phyloP scores from a whole-genome alignment of 2,888 invertebrate species.

The Caenorhabditis sp. region DNA sequence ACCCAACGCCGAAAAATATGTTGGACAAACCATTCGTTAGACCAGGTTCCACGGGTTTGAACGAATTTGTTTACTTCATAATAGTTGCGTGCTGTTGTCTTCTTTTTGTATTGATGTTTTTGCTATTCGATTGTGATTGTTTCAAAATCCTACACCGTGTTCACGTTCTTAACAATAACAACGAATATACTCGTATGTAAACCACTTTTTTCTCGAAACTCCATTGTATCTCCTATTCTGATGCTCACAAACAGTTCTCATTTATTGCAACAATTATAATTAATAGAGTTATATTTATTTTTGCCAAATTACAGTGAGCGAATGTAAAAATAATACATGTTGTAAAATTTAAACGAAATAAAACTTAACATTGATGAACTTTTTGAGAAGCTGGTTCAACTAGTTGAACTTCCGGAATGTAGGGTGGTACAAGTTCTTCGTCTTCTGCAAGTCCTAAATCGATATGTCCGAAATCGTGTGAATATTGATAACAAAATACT shows the following conservation, averaged over 20 bases:
- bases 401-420: conserved; percentile 50
- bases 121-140: too few relatives aligned
- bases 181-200: too few relatives aligned
- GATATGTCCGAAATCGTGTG: conserved; percentile 64
- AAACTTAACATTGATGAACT: background rate
- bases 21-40: background rate
- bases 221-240: too few relatives aligned
- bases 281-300: too few relatives aligned
- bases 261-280: background rate
- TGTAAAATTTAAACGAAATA: background rate
- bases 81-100: too few relatives aligned
- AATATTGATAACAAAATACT: conserved; percentile 56
- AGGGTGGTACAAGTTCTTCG: conserved; percentile 58
- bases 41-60: background rate
- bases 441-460: conserved; percentile 47
- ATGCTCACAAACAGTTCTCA: too few relatives aligned
- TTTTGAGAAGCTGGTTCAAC: conserved; percentile 3
- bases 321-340: background rate
- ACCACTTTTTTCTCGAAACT: too few relatives aligned
- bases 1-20: background rate
- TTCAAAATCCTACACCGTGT: too few relatives aligned
- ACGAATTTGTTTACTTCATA: too few relatives aligned
- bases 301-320: too few relatives aligned
- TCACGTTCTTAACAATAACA: too few relatives aligned
- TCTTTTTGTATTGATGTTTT: too few relatives aligned